Conservation (phyloP, 2,888 invertebrate genomes). For the Iphiclides podalirius region DNA sequence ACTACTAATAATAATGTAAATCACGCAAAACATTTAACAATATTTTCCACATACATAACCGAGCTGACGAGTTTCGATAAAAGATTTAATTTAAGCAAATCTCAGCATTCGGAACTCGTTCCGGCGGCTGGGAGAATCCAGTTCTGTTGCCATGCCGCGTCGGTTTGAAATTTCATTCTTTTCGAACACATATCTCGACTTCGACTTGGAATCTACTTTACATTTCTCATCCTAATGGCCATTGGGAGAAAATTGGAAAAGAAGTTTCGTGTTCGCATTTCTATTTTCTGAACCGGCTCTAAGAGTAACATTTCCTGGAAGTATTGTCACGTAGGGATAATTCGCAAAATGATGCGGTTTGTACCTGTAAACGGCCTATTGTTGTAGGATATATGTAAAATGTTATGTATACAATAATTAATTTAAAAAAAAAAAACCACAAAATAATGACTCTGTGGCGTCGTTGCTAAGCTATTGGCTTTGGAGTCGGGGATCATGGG, state of each 20-base stretch:
- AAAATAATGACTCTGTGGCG: too few species aligned
- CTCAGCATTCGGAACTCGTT: constrained; percentile 50
- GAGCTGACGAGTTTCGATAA: neutral
- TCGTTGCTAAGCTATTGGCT: too few species aligned
- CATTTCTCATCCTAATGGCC: constrained; percentile 80
- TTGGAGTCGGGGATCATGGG: too few species aligned
- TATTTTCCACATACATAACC: too few species aligned
- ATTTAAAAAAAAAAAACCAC: too few species aligned
- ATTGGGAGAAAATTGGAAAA: constrained; percentile 78
- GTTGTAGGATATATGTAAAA: too few species aligned
- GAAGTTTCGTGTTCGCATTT: constrained; percentile 69
- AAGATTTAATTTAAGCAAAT: constrained; percentile 13
- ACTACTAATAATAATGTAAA: too few species aligned
- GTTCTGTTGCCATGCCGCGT: constrained; percentile 53
- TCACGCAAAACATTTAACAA: too few species aligned
- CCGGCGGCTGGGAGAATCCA: constrained; percentile 39
- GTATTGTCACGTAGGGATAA: constrained; percentile 8
- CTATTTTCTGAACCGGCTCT: constrained; percentile 35
- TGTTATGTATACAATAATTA: too few species aligned
- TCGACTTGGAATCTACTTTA: constrained; percentile 75
- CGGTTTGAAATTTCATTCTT: constrained; percentile 75
- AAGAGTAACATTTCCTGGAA: constrained; percentile 19
- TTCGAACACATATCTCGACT: constrained; percentile 74
- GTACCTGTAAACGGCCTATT: too few species aligned
- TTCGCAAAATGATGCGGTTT: too few species aligned